These are phyloP conservation scores for Setipinna tenuifilis DNA, from an alignment of 2,797 vertebrate species.

Conservation along the genomic window DNA sequence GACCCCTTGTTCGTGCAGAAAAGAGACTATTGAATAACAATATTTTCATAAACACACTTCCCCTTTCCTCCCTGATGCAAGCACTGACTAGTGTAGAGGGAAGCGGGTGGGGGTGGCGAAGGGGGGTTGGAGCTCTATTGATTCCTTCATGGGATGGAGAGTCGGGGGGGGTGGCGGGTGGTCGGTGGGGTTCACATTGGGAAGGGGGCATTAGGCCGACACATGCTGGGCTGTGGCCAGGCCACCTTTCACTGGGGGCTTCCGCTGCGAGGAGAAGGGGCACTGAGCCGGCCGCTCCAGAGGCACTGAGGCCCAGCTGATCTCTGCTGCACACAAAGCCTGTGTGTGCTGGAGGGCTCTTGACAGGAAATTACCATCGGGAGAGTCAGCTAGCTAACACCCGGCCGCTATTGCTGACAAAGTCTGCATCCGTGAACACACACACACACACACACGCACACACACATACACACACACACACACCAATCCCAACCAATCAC, in stretches of 20 bases:
- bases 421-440: slow-evolving; percentile 55
- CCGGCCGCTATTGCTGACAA: slow-evolving; percentile 58
- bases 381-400: slow-evolving; percentile 73
- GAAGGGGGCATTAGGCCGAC: slow-evolving; percentile 77
- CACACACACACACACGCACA: neutral
- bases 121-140: slow-evolving; percentile 53
- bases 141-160: neutral
- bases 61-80: slow-evolving; percentile 70
- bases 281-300: slow-evolving; percentile 73
- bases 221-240: slow-evolving; percentile 71
- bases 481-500: neutral
- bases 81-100: slow-evolving; percentile 72
- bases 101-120: slow-evolving; percentile 79
- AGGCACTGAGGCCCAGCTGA: slow-evolving; percentile 80
- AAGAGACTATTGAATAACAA: slow-evolving; percentile 95
- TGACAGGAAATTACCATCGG: slow-evolving; percentile 87
- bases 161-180: neutral
- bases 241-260: slow-evolving; percentile 87
- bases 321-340: slow-evolving; percentile 80
- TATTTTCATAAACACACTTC: slow-evolving; percentile 83
- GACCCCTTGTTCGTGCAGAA: slow-evolving; percentile 86
- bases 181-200: slow-evolving; percentile 6
- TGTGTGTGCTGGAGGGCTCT: slow-evolving; percentile 79
- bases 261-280: slow-evolving; percentile 77
- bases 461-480: neutral